Conservation (phyloP, 2,113 vertebrate species). For the Sarotherodon lohbergeri region DNA sequence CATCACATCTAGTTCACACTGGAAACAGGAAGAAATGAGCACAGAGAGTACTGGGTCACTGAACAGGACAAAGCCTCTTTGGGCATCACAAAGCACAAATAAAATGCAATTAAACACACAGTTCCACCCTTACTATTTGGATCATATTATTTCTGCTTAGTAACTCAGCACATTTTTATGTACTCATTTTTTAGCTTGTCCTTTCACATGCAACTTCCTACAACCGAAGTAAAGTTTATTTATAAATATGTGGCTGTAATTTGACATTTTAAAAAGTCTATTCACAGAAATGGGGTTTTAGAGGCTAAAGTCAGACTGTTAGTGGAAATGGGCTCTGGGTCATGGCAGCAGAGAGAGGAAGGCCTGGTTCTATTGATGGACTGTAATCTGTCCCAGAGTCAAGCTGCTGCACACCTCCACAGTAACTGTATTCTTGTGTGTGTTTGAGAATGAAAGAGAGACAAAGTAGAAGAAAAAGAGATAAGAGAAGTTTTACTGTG, state of each 20-base stretch:
- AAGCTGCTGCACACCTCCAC: not conserved
- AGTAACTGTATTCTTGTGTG: not conserved
- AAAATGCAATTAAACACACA: not conserved
- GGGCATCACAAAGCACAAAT: not conserved
- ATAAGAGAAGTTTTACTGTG: not conserved
- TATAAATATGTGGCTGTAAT: not conserved
- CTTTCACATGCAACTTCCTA: not conserved
- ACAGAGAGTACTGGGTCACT: not conserved
- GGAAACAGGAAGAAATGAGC: not conserved
- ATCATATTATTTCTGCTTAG: not conserved
- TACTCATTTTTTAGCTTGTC: not conserved
- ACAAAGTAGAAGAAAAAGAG: not conserved
- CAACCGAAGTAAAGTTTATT: not conserved
- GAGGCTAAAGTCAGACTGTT: not conserved
- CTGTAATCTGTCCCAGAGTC: not conserved
- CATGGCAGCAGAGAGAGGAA: not conserved
- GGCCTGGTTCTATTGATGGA: not conserved
- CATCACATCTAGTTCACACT: not conserved
- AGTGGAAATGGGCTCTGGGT: not conserved
- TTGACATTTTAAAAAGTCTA: not conserved
- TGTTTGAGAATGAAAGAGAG: not conserved
- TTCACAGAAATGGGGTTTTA: not conserved
- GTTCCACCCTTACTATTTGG: not conserved
- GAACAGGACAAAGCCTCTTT: not conserved
- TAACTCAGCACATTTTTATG: not conserved